Evolutionary conservation across 2,113 vertebrate species (phyloP), one percentile per base, ranked within the genome.

Genomic region (Paracanthobrama guichenoti): DNA sequence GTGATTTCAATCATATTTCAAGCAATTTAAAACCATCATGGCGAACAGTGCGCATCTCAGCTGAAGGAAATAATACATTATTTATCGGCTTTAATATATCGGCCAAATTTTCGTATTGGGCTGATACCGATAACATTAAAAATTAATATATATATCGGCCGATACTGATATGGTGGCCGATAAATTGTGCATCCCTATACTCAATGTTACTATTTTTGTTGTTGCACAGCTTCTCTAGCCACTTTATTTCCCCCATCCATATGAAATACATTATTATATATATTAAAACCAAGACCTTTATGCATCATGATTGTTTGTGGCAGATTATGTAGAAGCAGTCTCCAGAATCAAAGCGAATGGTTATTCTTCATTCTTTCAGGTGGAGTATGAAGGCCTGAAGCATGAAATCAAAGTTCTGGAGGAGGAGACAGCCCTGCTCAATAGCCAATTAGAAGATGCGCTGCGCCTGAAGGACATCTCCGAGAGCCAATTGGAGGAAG

Each of bases 301-400:
- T 67, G 18, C 31, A 67, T 67, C 28, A 35, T 39, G 35, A 39
- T 22, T 69, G 66, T 39, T 39, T 67, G 28, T 67, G 64, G 8
- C 7, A 67, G 16, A 16, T 35, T 66, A 66, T 2, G 14, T n/a
- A 13, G 28, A 42, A 31, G 7, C 24, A 62, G 35, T 44, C 28
- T 14, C 22, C 64, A 48, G 2, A 48, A 42, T 69, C 66, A 67
- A 42, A 26, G 22, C 60, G 67, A 26, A 48, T 10, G 31, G 18
- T 22, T 8, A 14, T 20, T 86, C 50, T 31, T 14, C 8, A 2
- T 9, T 24, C 3, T 44, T 35, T 62, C 91, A 99, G 98, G 98
- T 99, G 91, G 98, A 99, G 92, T 99, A 96, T 2, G 98, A 99
- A 94, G 97, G 97, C 46, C 93, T 99, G 91, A 99, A 99, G 90